Evolutionary conservation across 2,797 vertebrate genomes (phyloP), one percentile per base, ranked within the genome.

Genomic region (Gymnocypris eckloni): DNA sequence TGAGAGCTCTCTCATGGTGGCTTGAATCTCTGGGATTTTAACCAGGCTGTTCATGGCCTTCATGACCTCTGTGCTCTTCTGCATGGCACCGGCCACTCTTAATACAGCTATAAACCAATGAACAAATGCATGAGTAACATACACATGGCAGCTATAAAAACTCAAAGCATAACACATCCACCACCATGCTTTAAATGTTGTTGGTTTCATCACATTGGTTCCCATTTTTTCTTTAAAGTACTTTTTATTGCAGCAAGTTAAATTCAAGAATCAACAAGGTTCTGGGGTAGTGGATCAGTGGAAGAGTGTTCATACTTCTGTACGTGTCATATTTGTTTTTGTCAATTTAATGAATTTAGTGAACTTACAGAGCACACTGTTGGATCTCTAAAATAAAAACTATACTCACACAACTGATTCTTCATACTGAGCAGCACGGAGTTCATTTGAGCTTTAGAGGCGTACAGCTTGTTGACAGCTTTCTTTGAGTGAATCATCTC

Each of bases 31-130:
- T 25, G 98, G 98, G 93, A 99, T 92, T 94, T 99, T 99, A 45
- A 99, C 92, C 2, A 99, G 93, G 82, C 79, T 98, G 90, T 99
- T 98, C 98, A 99, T 99, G 89, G 97, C 98, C 93, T 97, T 98
- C 98, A 99, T 99, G 83, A 99, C 98, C 85, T 99, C 98, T 73
- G 98, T 98, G 93, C 98, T 99, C 93, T 98, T 98, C 94, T 99
- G 97, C 84, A 99, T 71, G 0, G 97, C 94, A 2, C 98, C 98
- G 0, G 98, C 97, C 52, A 99, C 96, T 91, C 96, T 95, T 33
- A 97, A 90, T 13, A 99, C 90, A 89, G 98, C 98, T 99, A 91
- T 4, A 88, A 67, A 88, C 4, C 84, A 20, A 90, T 75, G 83
- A 4, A 85, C 11, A 80, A 52, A 87, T 1, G 4, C 18, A 85